A percentile compares a stretch with the other conserved stretches of the same genome.
Evolutionary conservation across 2,888 invertebrate genomes (phyloP).

Genomic region (Tetramorium bicarinatum): DNA sequence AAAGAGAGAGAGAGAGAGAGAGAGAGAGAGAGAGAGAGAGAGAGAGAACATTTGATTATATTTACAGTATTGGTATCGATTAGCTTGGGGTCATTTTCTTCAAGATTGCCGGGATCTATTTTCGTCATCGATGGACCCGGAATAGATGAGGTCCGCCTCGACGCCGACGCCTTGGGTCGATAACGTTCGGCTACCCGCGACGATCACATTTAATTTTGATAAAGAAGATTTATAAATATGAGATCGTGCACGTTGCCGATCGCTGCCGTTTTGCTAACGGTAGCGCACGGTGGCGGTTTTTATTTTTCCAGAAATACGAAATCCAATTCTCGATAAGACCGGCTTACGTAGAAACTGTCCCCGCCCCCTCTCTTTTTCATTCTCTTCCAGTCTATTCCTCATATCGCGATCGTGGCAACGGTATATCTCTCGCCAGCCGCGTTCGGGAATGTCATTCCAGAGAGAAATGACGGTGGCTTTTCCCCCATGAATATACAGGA

Average conservation of each 20-base stretch:
- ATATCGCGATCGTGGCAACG: conserved; percentile 39
- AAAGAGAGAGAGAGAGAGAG: background rate
- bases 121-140: background rate
- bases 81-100: background rate
- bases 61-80: background rate
- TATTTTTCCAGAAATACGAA: conserved; percentile 69
- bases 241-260: conserved; percentile 40
- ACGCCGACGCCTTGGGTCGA: conserved; percentile 32
- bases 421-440: conserved; percentile 22
- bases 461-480: conserved; percentile 4
- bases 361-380: conserved; percentile 23
- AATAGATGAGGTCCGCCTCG: conserved; percentile 51
- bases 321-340: conserved; percentile 71
- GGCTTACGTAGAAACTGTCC: conserved; percentile 53
- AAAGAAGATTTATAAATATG: conserved; percentile 74
- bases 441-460: conserved; percentile 27
- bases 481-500: background rate
- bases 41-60: background rate
- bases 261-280: conserved; percentile 48
- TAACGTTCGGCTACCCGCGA: background rate
- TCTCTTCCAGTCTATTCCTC: conserved; percentile 53
- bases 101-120: background rate
- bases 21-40: background rate
- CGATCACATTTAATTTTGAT: conserved; percentile 77
- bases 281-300: conserved; percentile 24